Base-by-base conservation (phyloP, 2,888 invertebrate species). In the Galerucella pusilla region DNA sequence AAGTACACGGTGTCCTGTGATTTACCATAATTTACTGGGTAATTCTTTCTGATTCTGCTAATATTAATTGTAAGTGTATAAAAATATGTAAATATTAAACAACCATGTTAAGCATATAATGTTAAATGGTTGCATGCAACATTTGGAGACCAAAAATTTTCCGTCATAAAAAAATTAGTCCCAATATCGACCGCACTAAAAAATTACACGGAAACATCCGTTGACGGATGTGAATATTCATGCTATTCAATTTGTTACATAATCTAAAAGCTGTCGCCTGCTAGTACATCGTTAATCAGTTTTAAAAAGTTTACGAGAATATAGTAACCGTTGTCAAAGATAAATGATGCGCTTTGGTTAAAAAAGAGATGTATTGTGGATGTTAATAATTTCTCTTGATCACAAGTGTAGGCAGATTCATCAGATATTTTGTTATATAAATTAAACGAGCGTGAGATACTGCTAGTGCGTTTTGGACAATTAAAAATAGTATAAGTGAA, bases 181-280 rank as follows among this genome's bases (percentile, higher is more conserved):
- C 35, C 7, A 35, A 35, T 25, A 66, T 52, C 54, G 54, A 54
- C 54, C 54, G 6, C 2, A 54, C 54, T 54, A 60, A 28, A 46
- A 60, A 35, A 16, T 42, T 14, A 67, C 9, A 25, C 60, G 67
- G 60, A 73, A 68, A 68, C 71, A 28, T 60, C 16, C 25, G 71
- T 72, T 77, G 74, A 77, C 69, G 74, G 57, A 76, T 76, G 75
- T 77, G 74, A 77, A 74, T 77, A 77, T 77, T 74, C 74, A 77
- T 77, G 72, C 65, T 69, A 63, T 75, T 79, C 76, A 71, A 75
- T 75, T 71, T 69, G 78, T 77, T 77, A 76, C 61, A 73, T 76
- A 79, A 79, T 79, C 74, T 68, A 64, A 75, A 71, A 66, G 74
- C 77, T 74, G 75, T 77, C 78, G 77, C 72, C 75, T 75, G 69